A percentile compares a stretch with the other conserved stretches of the same genome.
These are phyloP conservation scores for Rana temporaria DNA, from an alignment of 2,113 vertebrate species.

Conservation along the genomic window DNA sequence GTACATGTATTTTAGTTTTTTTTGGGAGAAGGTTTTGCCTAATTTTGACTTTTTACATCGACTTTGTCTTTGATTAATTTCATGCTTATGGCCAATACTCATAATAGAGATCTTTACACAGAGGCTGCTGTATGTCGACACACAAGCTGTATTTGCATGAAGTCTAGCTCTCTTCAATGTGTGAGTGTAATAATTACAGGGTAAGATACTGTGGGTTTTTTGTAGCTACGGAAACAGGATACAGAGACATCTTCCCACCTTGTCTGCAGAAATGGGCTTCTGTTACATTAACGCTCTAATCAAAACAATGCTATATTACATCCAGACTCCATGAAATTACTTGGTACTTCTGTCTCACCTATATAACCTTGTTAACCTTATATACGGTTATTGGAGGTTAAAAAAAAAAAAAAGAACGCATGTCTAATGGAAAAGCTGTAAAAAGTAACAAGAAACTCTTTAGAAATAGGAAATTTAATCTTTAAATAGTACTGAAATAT, in stretches of 20 bases:
- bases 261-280: not conserved
- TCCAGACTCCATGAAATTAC: not conserved
- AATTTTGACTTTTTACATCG: no score
- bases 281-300: not conserved
- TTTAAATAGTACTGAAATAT: no score
- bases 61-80: no score
- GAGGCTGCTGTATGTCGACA: constrained; percentile 24
- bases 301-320: not conserved
- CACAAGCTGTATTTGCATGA: constrained; percentile 27
- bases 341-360: not conserved
- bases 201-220: constrained; percentile 3
- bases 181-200: constrained; percentile 49
- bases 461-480: no score
- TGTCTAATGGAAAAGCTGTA: no score
- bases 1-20: no score
- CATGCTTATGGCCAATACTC: not conserved
- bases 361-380: no score
- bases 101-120: not conserved
- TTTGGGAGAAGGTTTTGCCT: no score
- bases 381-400: no score
- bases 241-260: constrained; percentile 35
- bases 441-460: no score
- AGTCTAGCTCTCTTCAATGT: constrained; percentile 9
- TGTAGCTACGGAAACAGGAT: constrained; percentile 38
- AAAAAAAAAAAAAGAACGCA: no score